A percentile compares a stretch with the other conserved stretches of the same genome.
These are phyloP conservation scores for Trachelus tabidus DNA, from an alignment of 2,888 invertebrate genomes.

Conservation along the genomic window DNA sequence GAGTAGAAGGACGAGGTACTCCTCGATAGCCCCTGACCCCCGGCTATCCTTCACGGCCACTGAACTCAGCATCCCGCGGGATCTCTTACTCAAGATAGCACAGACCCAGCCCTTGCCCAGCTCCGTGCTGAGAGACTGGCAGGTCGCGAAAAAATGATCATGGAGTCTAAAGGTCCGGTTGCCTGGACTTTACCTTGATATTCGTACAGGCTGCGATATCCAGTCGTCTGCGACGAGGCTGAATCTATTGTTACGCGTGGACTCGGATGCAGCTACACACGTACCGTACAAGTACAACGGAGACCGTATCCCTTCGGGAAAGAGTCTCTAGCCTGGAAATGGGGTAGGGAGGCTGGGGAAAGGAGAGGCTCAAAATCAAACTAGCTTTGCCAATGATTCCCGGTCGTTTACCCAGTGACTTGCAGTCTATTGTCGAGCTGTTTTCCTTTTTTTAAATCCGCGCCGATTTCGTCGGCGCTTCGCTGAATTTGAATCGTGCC, in stretches of 20 bases:
- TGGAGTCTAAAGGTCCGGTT: no score
- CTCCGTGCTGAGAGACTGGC: neutral
- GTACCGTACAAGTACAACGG: no score
- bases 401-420: conserved; percentile 66
- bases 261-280: no score
- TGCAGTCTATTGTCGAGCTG: conserved; percentile 60
- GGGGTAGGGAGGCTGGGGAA: no score
- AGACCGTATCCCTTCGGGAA: no score
- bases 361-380: conserved; percentile 38
- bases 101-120: conserved; percentile 10
- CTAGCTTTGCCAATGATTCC: conserved; percentile 58
- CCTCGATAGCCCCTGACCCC: conserved; percentile 62
- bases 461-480: conserved; percentile 57
- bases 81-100: conserved; percentile 56
- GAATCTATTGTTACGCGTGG: no score
- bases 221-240: no score
- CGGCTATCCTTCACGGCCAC: conserved; percentile 62
- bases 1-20: conserved; percentile 44
- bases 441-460: conserved; percentile 58
- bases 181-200: no score
- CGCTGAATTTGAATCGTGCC: conserved; percentile 61
- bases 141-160: neutral
- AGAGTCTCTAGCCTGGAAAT: no score
- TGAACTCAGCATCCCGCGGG: conserved; percentile 55
- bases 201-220: no score